Evolutionary conservation across 2,888 invertebrate genomes (phyloP).

Genomic region (Desoria tigrina): DNA sequence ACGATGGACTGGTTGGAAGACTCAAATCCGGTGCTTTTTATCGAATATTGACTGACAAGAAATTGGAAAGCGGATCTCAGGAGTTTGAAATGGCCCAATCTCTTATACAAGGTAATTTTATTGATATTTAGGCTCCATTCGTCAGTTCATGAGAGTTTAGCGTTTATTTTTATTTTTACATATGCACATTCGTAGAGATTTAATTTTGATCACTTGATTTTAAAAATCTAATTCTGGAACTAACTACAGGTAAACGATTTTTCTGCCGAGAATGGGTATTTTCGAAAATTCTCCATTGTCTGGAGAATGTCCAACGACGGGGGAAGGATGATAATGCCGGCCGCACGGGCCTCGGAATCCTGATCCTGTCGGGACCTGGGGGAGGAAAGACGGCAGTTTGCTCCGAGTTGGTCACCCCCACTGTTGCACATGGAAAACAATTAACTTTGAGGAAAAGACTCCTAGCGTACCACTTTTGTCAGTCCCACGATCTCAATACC

Average conservation of each 20-base stretch:
- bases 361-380: slow-evolving; percentile 79
- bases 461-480: slow-evolving; percentile 83
- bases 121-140: too few relatives aligned
- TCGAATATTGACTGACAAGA: too few relatives aligned
- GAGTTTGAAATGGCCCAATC: slow-evolving; percentile 4
- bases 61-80: too few relatives aligned
- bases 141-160: too few relatives aligned
- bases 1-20: too few relatives aligned
- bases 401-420: slow-evolving; percentile 74
- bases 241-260: slow-evolving; percentile 72
- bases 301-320: slow-evolving; percentile 74
- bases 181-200: too few relatives aligned
- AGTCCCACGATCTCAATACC: slow-evolving; percentile 76
- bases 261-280: slow-evolving; percentile 95
- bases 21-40: too few relatives aligned
- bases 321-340: slow-evolving; percentile 51
- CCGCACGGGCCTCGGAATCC: slow-evolving; percentile 73
- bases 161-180: too few relatives aligned
- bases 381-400: slow-evolving; percentile 89
- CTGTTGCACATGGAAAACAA: slow-evolving; percentile 62
- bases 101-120: slow-evolving; percentile 9
- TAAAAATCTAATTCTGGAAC: too few relatives aligned
- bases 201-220: too few relatives aligned
- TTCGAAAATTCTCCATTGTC: slow-evolving; percentile 85
- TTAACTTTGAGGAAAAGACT: slow-evolving; percentile 74